phyloP scores from a whole-genome alignment of 2,888 invertebrate genomes.

The Morpho deidamia region DNA sequence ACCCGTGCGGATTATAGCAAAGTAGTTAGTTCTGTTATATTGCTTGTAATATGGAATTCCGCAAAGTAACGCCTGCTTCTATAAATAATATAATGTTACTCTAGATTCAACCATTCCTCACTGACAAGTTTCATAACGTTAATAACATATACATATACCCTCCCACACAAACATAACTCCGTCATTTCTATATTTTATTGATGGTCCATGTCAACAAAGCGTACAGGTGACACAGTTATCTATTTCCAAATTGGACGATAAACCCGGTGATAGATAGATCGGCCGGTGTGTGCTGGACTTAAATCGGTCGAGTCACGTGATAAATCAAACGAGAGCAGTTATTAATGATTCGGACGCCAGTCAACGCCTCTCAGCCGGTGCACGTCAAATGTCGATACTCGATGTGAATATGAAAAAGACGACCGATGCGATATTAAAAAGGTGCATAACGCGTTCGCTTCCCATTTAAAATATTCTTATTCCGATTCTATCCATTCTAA shows the following conservation, averaged over 20 bases:
- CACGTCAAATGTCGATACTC: conserved; percentile 14
- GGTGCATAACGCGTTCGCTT: background rate
- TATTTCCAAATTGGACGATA: background rate
- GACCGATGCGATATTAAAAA: background rate
- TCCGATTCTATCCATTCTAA: too few relatives aligned
- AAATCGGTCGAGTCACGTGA: conserved; percentile 3
- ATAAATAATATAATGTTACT: too few relatives aligned
- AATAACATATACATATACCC: background rate
- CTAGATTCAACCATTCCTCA: too few relatives aligned
- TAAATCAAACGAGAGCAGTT: conserved; percentile 13
- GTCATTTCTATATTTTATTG: too few relatives aligned
- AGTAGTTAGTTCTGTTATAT: too few relatives aligned
- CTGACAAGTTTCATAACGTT: too few relatives aligned
- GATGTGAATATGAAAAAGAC: conserved; percentile 7
- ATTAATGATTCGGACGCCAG: conserved; percentile 17
- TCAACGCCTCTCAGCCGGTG: conserved; percentile 12
- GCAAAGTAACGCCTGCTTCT: too few relatives aligned
- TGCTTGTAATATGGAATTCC: too few relatives aligned
- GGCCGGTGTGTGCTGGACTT: background rate
- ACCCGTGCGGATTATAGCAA: too few relatives aligned
- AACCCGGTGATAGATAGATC: background rate
- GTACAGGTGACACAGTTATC: too few relatives aligned
- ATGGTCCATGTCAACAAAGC: too few relatives aligned
- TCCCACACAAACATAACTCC: background rate
- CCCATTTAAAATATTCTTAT: too few relatives aligned